Percentiles rank a stretch among this genome's conserved stretches.
phyloP scores from a whole-genome alignment of 1,140 invertebrate species.

The Maconellicoccus hirsutus region DNA sequence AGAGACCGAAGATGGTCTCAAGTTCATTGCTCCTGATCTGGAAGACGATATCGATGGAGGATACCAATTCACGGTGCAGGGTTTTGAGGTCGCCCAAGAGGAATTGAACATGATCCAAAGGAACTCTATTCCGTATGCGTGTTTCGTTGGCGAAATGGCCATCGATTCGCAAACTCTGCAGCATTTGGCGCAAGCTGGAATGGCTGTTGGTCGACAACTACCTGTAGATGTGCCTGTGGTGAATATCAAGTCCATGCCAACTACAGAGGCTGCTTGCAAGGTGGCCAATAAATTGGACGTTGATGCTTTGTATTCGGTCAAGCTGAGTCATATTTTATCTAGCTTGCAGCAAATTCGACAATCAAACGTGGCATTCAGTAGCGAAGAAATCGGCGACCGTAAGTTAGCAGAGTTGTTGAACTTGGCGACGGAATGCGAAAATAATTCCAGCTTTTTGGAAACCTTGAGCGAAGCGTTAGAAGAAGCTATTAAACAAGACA shows the following conservation, averaged over 20 bases:
- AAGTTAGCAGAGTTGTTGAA: background rate
- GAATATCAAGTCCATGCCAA: slow-evolving; percentile 38
- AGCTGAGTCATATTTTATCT: slow-evolving; percentile 1
- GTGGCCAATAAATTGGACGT: slow-evolving; percentile 36
- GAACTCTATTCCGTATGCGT: slow-evolving; percentile 36
- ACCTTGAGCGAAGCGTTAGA: background rate
- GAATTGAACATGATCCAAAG: slow-evolving; percentile 50
- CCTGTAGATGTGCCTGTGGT: slow-evolving; percentile 47
- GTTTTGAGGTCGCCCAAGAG: slow-evolving; percentile 58
- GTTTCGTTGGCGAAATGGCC: slow-evolving; percentile 44
- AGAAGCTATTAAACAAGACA: background rate
- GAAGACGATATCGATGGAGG: slow-evolving; percentile 47
- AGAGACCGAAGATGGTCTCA: slow-evolving; percentile 54
- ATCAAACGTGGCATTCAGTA: background rate
- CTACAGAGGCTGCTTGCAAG: slow-evolving; percentile 36
- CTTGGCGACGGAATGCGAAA: background rate
- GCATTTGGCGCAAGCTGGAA: slow-evolving; percentile 54
- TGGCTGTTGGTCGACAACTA: slow-evolving; percentile 53
- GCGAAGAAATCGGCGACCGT: background rate
- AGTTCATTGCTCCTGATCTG: slow-evolving; percentile 56
- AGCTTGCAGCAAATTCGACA: background rate
- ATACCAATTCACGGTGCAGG: slow-evolving; percentile 57
- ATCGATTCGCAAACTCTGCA: slow-evolving; percentile 53
- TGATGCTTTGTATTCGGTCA: background rate
- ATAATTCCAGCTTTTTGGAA: background rate